Evolutionary conservation across 2,113 vertebrate species (phyloP), one percentile per base, ranked within the genome.

Genomic region (Odontesthes bonariensis): DNA sequence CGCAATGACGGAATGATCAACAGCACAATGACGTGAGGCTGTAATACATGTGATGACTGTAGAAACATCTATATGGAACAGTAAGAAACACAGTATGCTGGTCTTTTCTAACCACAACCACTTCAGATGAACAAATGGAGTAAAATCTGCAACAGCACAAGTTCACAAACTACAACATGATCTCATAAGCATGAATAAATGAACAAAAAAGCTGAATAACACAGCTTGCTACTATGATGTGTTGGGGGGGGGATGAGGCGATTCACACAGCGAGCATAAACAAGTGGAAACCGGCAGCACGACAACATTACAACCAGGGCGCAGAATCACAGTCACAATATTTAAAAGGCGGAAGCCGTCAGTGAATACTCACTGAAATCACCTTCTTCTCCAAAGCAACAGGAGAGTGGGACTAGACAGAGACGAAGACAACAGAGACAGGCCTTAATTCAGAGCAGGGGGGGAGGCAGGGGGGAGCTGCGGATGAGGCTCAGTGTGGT

Each of bases 301-400:
- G 19, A 90, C 84, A 88, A 57, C 67, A 46, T 70, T 40, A 85
- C 87, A 59, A 73, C 82, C 69, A 92, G 70, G 46, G 80, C 67
- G 82, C 71, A 38, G 64, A 77, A 74, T 33, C 88, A 89, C 85
- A 78, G 70, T 71, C 88, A 93, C 84, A 57, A 86, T 73, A 78
- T 52, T 79, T 27, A 80, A 54, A 47, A 84, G 73, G 40, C 66
- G 68, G 42, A 69, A 84, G 59, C 78, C 84, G 75, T 86, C 92
- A 91, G 92, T 89, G 87, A 89, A 93, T 94, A 95, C 93, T 95
- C 94, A 94, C 94, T 94, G 86, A 95, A 95, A 88, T 95, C 94
- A 84, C 90, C 87, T 89, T 94, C 94, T 88, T 95, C 94, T 89
- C 94, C 94, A 89, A 95, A 94, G 94, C 94, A 95, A 95, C 94